Base-by-base conservation (phyloP, 35 echinoderm and acorn worm genomes). In the Ptychodera flava region DNA sequence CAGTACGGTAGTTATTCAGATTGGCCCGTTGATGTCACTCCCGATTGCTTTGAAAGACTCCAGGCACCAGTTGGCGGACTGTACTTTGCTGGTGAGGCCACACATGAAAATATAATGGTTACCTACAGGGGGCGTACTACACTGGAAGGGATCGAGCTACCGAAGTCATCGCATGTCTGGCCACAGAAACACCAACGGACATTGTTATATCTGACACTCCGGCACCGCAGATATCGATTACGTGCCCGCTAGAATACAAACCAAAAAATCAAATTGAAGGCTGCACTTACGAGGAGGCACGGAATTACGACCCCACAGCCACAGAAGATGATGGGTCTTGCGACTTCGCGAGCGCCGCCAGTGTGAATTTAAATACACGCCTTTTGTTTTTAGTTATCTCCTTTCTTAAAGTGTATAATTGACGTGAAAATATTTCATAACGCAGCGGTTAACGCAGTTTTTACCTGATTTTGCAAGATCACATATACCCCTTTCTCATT, bases 21-120 rank as follows among this genome's bases (percentile, higher is more conserved):
- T 1, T 83, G 34, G 34, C 33, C 33, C 1, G 33, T 36, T 27
- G 34, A 34, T 30, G 33, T 83, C 1, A 14, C 16, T 0, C 1
- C 16, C 1, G 37, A 83, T 22, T 35, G 82, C 29, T 83, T 83
- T 37, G 33, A 36, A 2, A 34, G 82, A 36, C 34, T 83, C 30
- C 82, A 83, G 29, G 34, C 82, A 1, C 30, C 34, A 83, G 82
- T 83, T 30, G 82, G 82, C 1, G 37, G 35, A 35, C n/a, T 83
- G 35, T 15, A 36, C 0, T 83, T 83, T 37, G 82, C 82, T 37
- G 82, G 82, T 28, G 82, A 83, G 28, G 33, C 30, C 30, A 83
- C 82, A 1, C 34, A 36, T 37, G 16, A 36, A 31, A 28, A 35
- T 83, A 36, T 28, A 83, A 36, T n/a, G 34, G 33, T 1, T 36